Base-by-base conservation (phyloP, 2,113 vertebrate genomes). In the Capreolus pygargus region DNA sequence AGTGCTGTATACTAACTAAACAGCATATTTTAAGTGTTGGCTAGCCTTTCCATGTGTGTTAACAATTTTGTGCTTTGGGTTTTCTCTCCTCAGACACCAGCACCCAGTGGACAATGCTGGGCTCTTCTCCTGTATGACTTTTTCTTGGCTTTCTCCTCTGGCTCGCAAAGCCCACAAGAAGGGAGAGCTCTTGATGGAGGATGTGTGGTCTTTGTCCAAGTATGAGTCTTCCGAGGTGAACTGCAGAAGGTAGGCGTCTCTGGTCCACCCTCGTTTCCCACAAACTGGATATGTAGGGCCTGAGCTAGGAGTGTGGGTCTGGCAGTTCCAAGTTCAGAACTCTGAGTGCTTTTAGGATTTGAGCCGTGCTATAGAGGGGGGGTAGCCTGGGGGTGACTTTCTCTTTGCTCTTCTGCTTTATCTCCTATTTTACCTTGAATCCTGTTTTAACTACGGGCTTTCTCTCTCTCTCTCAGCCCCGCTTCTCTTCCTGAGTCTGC, bases 111-210 rank as follows among this genome's bases (percentile, higher is more conserved):
- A 99, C 98, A 99, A 99, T 82, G 99, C 99, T 85, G 99, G 99
- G 57, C 99, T 99, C 70, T 99, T 99, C 95, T 99, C 99, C 97
- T 99, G 99, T 86, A 99, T 99, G 99, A 99, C 99, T 5, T 99
- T 99, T 96, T 99, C 99, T 74, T 99, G 99, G 99, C 99, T 99
- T 86, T 99, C 99, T 81, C 99, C 99, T 19, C 97, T 99, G 98
- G 99, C 99, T 30, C 91, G 95, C 43, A 94, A 85, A 81, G 99
- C 99, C 1, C 99, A 99, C 98, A 99, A 98, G 98, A 99, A 99
- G 97, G 99, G 99, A 33, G 99, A 99, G 83, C 99, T 99, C 13
- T 98, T 99, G 45, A 98, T 99, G 98, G 99, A 99, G 61, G 99
- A 99, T 10, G 98, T 99, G 30, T 99, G 99, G 99, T 97, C 99